Evolutionary conservation across 2,888 invertebrate species (phyloP).

Genomic region (Willowsia nigromaculata): DNA sequence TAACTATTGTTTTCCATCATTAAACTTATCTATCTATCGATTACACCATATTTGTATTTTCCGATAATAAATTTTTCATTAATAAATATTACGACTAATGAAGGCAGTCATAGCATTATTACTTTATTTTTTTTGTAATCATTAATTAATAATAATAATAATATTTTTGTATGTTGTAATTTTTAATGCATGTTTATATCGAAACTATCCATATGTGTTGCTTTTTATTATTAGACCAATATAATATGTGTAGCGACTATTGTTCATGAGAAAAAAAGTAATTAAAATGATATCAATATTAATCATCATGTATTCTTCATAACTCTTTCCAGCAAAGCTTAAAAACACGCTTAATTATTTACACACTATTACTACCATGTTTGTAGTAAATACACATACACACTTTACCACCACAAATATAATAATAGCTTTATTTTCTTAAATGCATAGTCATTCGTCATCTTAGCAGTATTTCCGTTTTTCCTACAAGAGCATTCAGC

Average conservation of each 20-base stretch:
- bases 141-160: too few species aligned
- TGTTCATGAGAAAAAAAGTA: background rate
- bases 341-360: background rate
- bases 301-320: background rate
- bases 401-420: background rate
- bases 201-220: background rate
- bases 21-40: too few species aligned
- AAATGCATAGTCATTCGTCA: background rate
- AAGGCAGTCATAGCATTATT: conserved; percentile 55
- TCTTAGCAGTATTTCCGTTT: background rate
- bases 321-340: background rate
- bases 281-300: background rate
- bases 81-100: conserved; percentile 3
- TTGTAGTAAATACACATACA: background rate
- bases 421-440: background rate
- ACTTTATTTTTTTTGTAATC: background rate
- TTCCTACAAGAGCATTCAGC: conserved; percentile 29
- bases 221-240: background rate
- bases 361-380: background rate
- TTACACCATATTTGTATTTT: background rate
- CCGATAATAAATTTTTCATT: background rate
- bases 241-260: background rate
- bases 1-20: too few species aligned
- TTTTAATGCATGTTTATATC: background rate
- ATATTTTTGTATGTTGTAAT: background rate